Evolutionary conservation across 2,797 vertebrate genomes (phyloP).

Genomic region (Hydrophis major): DNA sequence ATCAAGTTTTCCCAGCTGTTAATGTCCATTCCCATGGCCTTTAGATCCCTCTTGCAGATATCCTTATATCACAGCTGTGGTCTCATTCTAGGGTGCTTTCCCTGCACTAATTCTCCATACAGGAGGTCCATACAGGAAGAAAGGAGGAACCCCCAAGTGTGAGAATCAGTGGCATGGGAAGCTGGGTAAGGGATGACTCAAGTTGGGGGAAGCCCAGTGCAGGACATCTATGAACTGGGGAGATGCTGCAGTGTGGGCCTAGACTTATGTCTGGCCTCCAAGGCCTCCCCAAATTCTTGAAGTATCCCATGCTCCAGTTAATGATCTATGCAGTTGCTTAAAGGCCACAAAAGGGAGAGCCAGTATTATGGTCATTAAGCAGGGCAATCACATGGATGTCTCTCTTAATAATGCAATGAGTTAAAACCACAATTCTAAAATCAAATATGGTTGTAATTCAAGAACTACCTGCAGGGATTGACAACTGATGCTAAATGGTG

Average conservation of each 20-base stretch:
- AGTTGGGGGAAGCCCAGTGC: neutral
- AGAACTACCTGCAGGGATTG: neutral
- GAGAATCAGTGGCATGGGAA: neutral
- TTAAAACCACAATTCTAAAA: neutral
- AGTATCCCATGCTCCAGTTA: neutral
- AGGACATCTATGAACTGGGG: neutral
- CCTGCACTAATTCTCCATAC: too few relatives aligned
- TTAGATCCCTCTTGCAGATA: too few relatives aligned
- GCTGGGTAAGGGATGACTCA: neutral
- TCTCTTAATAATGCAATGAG: neutral
- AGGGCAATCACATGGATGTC: neutral
- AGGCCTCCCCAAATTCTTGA: neutral
- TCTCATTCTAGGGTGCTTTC: too few relatives aligned
- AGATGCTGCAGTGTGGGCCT: neutral
- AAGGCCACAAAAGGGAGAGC: neutral
- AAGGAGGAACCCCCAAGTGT: neutral
- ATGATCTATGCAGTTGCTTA: neutral
- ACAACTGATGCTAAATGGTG: neutral
- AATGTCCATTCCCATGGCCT: too few relatives aligned
- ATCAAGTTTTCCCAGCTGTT: too few relatives aligned
- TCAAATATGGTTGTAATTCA: neutral
- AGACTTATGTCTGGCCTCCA: neutral
- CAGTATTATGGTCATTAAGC: neutral
- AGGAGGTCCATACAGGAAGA: too few relatives aligned
- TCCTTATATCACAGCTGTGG: too few relatives aligned